These are phyloP conservation scores for Neolamprologus variostigma DNA, from an alignment of 2,113 vertebrate species.

Conservation along the genomic window DNA sequence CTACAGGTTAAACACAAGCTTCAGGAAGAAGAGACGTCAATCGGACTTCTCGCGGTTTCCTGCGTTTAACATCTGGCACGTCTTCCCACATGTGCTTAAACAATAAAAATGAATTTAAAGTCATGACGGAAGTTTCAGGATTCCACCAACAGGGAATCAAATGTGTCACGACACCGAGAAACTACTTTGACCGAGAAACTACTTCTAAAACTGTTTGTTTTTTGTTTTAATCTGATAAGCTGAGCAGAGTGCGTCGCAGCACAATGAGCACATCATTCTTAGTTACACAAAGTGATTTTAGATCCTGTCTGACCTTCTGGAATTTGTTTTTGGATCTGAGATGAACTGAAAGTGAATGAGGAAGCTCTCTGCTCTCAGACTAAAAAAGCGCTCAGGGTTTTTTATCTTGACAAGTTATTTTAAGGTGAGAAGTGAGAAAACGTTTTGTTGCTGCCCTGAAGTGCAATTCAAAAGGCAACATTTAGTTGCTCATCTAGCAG, in stretches of 20 bases:
- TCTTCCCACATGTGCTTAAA: not conserved
- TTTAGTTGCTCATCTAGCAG: not conserved
- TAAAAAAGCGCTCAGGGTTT: not conserved
- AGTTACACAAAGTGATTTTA: not conserved
- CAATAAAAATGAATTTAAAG: not conserved
- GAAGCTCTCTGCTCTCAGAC: not conserved
- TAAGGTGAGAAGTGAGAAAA: not conserved
- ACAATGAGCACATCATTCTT: not conserved
- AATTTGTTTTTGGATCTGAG: not conserved
- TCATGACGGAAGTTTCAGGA: not conserved
- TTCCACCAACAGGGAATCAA: not conserved
- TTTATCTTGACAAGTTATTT: not conserved
- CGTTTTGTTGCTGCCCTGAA: not conserved
- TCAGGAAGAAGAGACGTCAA: not conserved
- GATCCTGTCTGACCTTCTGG: not conserved
- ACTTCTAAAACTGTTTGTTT: not conserved
- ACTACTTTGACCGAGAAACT: not conserved
- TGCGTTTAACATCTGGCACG: not conserved
- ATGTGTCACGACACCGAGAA: not conserved
- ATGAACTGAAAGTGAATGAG: constrained; percentile 38
- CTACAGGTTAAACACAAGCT: not conserved
- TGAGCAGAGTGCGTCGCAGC: not conserved
- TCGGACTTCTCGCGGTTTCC: not conserved
- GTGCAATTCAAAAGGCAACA: not conserved
- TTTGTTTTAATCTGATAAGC: not conserved